Conservation (phyloP, 2,113 vertebrate species). For the Macrotus californicus region DNA sequence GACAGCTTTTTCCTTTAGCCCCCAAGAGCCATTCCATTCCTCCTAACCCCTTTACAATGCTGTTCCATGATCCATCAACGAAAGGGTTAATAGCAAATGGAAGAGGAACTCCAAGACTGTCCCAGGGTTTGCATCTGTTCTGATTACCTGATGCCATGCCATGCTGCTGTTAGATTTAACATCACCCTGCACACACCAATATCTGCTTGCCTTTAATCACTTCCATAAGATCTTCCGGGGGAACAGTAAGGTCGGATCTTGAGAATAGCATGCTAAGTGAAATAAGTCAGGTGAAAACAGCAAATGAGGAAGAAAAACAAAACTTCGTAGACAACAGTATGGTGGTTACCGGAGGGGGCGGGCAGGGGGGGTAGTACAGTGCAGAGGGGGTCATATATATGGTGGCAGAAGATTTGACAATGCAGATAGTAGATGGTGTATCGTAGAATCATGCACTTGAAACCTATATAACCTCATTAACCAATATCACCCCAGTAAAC, state of each 20-base stretch:
- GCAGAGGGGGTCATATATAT: neutral
- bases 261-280: neutral
- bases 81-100: neutral
- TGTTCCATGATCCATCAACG: neutral
- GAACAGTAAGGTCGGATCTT: neutral
- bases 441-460: neutral
- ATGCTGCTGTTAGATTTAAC: neutral
- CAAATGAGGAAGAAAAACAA: neutral
- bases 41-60: neutral
- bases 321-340: neutral
- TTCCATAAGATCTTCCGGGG: neutral
- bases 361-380: neutral
- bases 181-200: neutral
- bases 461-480: neutral
- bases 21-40: neutral
- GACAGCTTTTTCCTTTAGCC: neutral
- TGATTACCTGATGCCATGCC: neutral
- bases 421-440: neutral
- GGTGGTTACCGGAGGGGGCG: neutral
- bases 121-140: neutral
- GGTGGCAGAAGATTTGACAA: neutral
- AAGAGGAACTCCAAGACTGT: neutral
- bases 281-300: neutral
- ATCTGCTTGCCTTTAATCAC: neutral
- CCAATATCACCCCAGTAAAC: neutral